These are phyloP conservation scores for Deilephila porcellus DNA, from an alignment of 2,888 invertebrate species.

Conservation along the genomic window DNA sequence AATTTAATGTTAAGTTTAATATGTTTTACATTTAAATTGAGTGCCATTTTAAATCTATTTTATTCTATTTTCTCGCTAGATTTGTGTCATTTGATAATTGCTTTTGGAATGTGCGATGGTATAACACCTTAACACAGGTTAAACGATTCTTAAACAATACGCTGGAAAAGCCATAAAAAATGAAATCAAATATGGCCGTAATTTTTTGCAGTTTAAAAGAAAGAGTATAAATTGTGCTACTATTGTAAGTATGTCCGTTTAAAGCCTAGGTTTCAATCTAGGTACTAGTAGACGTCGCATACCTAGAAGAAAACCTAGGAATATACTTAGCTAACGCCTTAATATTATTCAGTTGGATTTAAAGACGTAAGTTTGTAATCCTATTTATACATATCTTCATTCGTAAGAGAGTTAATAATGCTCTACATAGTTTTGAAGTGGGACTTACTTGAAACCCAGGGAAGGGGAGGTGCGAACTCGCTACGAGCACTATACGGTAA, in stretches of 20 bases:
- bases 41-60: too few species aligned
- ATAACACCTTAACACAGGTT: too few species aligned
- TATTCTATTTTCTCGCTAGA: too few species aligned
- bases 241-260: neutral
- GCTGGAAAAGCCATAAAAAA: neutral
- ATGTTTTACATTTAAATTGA: neutral
- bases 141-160: too few species aligned
- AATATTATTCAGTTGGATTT: neutral
- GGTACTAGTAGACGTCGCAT: neutral
- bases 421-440: neutral
- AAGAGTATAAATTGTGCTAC: neutral
- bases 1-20: neutral
- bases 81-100: too few species aligned
- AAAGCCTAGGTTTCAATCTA: neutral
- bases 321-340: constrained; percentile 15
- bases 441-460: neutral
- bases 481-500: constrained; percentile 41
- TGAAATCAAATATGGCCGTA: constrained; percentile 1
- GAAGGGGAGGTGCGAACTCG: constrained; percentile 1
- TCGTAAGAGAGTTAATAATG: neutral
- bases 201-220: neutral
- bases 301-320: neutral
- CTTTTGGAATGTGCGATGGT: too few species aligned
- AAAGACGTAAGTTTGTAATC: constrained; percentile 1
- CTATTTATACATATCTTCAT: constrained; percentile 4